Percentiles rank a stretch among this genome's conserved stretches.
Conservation (phyloP, 2,113 vertebrate genomes). For the Calonectris borealis region DNA sequence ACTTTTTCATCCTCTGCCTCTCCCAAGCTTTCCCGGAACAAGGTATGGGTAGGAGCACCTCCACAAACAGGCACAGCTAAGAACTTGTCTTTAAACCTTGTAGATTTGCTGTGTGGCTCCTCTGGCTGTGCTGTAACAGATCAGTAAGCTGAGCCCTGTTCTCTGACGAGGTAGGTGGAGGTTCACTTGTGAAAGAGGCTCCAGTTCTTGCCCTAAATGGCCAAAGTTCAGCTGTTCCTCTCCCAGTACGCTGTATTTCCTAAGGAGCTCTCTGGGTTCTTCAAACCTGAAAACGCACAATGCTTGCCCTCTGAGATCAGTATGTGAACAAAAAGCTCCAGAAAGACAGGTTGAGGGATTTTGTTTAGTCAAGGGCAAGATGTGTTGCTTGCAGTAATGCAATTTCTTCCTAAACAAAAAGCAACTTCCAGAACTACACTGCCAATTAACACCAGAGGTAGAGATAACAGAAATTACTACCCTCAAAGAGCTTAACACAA, state of each 20-base stretch:
- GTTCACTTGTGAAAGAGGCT: neutral
- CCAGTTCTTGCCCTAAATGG: neutral
- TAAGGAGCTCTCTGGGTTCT: neutral
- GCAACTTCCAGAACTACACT: neutral
- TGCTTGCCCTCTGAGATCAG: neutral
- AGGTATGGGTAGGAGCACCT: neutral
- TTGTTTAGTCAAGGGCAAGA: neutral
- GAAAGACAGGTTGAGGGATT: neutral
- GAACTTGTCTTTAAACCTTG: neutral
- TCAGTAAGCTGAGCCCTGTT: neutral
- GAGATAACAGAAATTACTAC: neutral
- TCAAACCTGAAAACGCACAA: neutral
- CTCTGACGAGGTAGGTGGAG: neutral
- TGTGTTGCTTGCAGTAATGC: neutral
- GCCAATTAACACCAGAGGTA: neutral
- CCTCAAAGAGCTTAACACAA: neutral
- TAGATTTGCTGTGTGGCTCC: neutral
- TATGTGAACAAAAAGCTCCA: neutral
- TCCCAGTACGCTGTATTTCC: neutral
- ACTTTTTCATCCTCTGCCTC: neutral
- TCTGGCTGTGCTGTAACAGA: neutral
- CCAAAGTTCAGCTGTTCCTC: neutral
- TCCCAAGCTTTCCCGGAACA: neutral
- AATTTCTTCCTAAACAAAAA: neutral
- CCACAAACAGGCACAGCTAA: neutral